Base-by-base conservation (phyloP, 1,140 invertebrate species). In the Eubasilissa regina region DNA sequence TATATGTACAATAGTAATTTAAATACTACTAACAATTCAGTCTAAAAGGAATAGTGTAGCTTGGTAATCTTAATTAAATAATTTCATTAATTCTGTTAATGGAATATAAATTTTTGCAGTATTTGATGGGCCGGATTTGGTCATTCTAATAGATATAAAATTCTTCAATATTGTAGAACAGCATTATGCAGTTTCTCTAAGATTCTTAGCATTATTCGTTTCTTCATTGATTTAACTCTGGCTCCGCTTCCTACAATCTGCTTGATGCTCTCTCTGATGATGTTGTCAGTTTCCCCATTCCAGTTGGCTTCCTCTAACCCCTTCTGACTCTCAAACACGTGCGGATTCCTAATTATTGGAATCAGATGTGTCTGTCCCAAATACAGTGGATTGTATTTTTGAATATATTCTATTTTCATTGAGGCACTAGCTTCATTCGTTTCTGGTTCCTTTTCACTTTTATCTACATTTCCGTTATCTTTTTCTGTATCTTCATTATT, bases 331-430 rank as follows among this genome's bases (percentile, higher is more conserved):
- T 80, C 75, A 21, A 82, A 82, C 9, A 77, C 55, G 9, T 75
- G 51, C 1, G 81, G 78, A 47, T 75, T 75, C 9, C 60, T 62
- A n/a, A 55, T 35, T 6, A 80, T 78, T 4, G 78, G 81, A 55
- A 82, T 80, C 51, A 82, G 53, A 80, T 82, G 81, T 17, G 78
- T 79, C 58, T 82, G 75, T 48, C 81, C 81, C 6, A 82, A 60
- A 44, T 60, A 78, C 45, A 80, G 48, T 60, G 77, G 58, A 17
- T 60, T 60, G 45, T 60, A 58, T 19, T 75, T 75, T 17, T 80
- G 43, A n/a, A 44, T 72, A 25, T 64, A 19, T 12, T 55, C 74
- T 47, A 51, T 35, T 62, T 70, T 53, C 17, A 62, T 81, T 62
- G 35, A 44, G 47, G 17, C 48, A 13, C 60, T 55, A 8, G 11